These are phyloP conservation scores for Epirrhoe alternata DNA, from an alignment of 2,888 invertebrate species.

Conservation along the genomic window DNA sequence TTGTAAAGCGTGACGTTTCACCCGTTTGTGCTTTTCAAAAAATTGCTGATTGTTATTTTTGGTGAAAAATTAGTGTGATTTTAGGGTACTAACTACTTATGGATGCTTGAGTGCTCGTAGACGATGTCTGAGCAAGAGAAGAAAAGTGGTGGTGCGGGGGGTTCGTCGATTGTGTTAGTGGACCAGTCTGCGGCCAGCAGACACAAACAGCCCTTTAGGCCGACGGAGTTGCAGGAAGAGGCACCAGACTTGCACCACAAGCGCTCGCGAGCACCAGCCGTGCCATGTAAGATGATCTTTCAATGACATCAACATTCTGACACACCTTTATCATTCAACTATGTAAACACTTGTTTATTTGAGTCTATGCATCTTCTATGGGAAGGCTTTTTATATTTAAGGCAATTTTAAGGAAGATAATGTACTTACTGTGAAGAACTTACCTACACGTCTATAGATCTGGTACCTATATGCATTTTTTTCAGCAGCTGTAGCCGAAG, in stretches of 20 bases:
- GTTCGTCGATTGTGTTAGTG: conserved; percentile 58
- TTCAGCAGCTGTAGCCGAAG: conserved; percentile 59
- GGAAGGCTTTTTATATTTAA: not conserved
- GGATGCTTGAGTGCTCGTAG: conserved; percentile 61
- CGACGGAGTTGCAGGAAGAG: conserved; percentile 60
- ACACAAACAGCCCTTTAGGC: conserved; percentile 59
- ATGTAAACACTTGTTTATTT: conserved; percentile 6
- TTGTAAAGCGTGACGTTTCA: conserved; percentile 71
- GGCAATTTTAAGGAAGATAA: too few species aligned
- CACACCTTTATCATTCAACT: not conserved
- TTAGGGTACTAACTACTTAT: conserved; percentile 59
- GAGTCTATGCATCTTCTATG: not conserved
- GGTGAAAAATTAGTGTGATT: conserved; percentile 64
- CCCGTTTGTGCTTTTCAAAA: conserved; percentile 63
- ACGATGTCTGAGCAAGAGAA: conserved; percentile 75
- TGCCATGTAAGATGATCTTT: conserved; percentile 54
- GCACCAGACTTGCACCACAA: conserved; percentile 59
- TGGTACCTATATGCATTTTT: conserved; percentile 3
- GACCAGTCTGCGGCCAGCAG: conserved; percentile 59
- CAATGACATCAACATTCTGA: not conserved
- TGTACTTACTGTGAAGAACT: not conserved
- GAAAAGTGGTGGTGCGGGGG: conserved; percentile 52
- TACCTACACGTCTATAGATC: not conserved
- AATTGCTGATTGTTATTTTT: conserved; percentile 61
- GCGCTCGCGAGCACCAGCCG: conserved; percentile 64